Evolutionary conservation across 2,113 vertebrate genomes (phyloP).

Genomic region (Oplegnathus fasciatus): DNA sequence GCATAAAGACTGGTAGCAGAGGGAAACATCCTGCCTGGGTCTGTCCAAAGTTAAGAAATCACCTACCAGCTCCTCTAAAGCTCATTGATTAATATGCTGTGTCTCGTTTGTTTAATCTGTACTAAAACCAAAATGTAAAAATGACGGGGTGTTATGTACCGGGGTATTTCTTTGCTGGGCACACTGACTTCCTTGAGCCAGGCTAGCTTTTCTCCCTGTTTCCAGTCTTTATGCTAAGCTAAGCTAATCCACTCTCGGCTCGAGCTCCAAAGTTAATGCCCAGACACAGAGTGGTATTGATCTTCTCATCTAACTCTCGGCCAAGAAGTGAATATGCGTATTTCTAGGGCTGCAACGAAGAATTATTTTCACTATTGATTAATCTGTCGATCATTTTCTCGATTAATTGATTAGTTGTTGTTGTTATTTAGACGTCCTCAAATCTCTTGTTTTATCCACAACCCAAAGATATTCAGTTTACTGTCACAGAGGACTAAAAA

Average conservation of each 20-base stretch:
- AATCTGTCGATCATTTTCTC: too few species aligned
- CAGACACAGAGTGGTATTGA: background rate
- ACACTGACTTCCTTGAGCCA: too few species aligned
- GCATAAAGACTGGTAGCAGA: background rate
- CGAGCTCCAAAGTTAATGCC: background rate
- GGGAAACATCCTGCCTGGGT: background rate
- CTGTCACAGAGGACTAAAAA: too few species aligned
- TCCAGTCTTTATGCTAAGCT: background rate
- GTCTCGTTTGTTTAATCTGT: background rate
- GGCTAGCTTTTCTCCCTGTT: background rate
- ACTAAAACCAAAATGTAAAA: background rate
- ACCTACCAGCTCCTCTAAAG: background rate
- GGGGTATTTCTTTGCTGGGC: slow-evolving; percentile 2
- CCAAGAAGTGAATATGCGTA: background rate
- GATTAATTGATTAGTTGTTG: too few species aligned
- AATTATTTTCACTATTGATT: too few species aligned
- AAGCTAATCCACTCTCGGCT: background rate
- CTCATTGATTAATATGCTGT: background rate
- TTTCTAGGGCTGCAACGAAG: too few species aligned
- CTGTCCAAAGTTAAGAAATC: background rate
- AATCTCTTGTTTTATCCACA: too few species aligned
- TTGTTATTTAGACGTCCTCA: too few species aligned
- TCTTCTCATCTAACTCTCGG: background rate
- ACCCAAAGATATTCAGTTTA: too few species aligned
- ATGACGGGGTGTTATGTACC: background rate